A percentile compares a stretch with the other conserved stretches of the same genome.
Conservation (phyloP, 2,113 vertebrate genomes). For the Colaptes auratus region DNA sequence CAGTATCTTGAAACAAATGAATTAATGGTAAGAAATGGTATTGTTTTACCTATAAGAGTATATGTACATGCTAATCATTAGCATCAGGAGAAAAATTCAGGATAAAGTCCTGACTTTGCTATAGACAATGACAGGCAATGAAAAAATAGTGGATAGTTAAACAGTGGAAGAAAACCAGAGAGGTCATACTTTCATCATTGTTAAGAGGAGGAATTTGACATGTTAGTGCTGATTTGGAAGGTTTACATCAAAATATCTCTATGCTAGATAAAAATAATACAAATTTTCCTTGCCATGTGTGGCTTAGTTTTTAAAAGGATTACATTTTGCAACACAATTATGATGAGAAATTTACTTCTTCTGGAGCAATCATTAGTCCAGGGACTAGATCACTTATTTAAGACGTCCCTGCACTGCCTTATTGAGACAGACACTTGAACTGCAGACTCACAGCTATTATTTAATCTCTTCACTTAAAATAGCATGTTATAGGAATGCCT, state of each 20-base stretch:
- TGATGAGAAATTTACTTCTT: background rate
- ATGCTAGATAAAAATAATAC: background rate
- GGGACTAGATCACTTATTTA: background rate
- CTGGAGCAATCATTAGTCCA: background rate
- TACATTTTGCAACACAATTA: background rate
- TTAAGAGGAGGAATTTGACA: background rate
- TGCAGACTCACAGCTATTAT: slow-evolving; percentile 15
- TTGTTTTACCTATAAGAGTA: background rate
- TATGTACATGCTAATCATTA: background rate
- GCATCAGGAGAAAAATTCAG: background rate
- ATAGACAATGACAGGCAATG: background rate
- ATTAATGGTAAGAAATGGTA: background rate
- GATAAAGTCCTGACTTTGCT: background rate
- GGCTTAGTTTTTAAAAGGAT: background rate
- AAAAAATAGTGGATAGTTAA: background rate
- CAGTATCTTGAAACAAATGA: background rate
- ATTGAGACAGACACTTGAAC: background rate
- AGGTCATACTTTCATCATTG: background rate
- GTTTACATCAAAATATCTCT: background rate
- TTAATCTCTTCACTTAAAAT: background rate
- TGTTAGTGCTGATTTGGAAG: background rate
- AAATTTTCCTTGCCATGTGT: background rate
- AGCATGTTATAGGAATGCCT: background rate
- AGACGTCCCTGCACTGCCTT: background rate
- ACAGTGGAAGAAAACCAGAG: background rate